Percentiles rank a stretch among this genome's conserved stretches.
These are phyloP conservation scores for Ceratothoa steindachneri DNA, from an alignment of 2,888 invertebrate species.

Conservation along the genomic window DNA sequence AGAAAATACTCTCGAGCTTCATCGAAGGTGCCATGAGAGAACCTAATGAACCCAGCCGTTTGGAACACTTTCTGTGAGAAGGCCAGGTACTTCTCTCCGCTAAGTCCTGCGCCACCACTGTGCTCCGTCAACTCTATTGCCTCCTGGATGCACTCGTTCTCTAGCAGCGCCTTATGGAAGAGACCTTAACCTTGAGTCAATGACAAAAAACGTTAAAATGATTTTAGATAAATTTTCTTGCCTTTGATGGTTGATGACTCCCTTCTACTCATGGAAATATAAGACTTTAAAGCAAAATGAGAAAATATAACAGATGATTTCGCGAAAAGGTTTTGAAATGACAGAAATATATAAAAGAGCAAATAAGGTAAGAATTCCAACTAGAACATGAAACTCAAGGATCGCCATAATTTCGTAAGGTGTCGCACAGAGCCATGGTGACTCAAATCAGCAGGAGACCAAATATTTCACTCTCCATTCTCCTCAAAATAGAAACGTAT, in stretches of 20 bases:
- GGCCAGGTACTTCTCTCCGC: slow-evolving; percentile 38
- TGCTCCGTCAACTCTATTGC: slow-evolving; percentile 57
- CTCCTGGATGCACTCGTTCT: slow-evolving; percentile 55
- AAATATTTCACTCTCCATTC: neutral
- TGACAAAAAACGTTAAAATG: neutral
- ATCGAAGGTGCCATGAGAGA: slow-evolving; percentile 36
- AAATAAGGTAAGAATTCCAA: too few relatives aligned
- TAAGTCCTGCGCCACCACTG: slow-evolving; percentile 48
- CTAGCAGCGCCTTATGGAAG: slow-evolving; percentile 43
- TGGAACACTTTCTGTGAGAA: slow-evolving; percentile 32
- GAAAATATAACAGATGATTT: too few relatives aligned
- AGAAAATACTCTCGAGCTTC: slow-evolving; percentile 42
- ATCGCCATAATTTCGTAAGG: neutral
- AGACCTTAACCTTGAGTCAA: too few relatives aligned
- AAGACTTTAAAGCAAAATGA: too few relatives aligned
- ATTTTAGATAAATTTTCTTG: neutral
- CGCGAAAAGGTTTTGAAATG: too few relatives aligned
- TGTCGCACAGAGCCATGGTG: neutral
- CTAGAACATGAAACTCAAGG: too few relatives aligned
- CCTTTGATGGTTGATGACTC: neutral
- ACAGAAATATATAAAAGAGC: too few relatives aligned
- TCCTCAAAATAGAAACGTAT: too few relatives aligned
- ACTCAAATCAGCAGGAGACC: neutral
- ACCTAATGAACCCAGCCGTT: slow-evolving; percentile 40
- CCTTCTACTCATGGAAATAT: neutral